Base-by-base conservation (phyloP, 23 tunicate genomes). In the Styela clava region DNA sequence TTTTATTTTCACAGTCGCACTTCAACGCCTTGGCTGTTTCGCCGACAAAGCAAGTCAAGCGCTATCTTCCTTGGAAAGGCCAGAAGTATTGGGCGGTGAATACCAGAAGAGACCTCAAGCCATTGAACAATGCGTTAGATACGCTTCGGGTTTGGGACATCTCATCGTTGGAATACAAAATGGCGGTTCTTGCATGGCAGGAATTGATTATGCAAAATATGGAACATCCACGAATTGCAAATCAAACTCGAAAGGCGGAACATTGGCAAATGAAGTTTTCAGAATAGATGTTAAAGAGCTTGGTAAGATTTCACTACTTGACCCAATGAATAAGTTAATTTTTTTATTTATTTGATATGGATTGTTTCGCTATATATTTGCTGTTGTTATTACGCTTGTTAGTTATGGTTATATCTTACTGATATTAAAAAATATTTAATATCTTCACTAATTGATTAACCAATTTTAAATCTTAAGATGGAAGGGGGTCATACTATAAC, bases 1-100 rank as follows among this genome's bases (percentile, higher is more conserved):
- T 44, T 44, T 44, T 44, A 7, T 44, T 5, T 44, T 44, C 12
- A 5, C 56, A 44, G 56, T 44, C 12, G 12, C 12, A 12, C 56
- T 44, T 44, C 12, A 44, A 5, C 56, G 56, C 2, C 32, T 77
- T 3, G 68, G 81, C 31, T 77, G 81, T 77, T 77, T 34, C 35
- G 5, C 3, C 16, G 81, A 77, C 68, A 51, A 63, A 16, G 68
- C 35, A 22, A 44, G 24, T 64, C 29, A 65, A 37, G 81, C 81
- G 18, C 56, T 77, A 3, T 65, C 81, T 3, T 44, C 12, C 12
- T 12, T 44, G 7, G 56, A 44, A 44, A 44, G 56, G 12, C 56
- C 56, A 44, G 56, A 44, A 44, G 56, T 44, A 5, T 44, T 44
- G 12, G 7, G 9, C 12, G 56, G 56, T 44, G 56, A 44, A 44